phyloP scores from a whole-genome alignment of 2,113 vertebrate species.

The Nestor notabilis region DNA sequence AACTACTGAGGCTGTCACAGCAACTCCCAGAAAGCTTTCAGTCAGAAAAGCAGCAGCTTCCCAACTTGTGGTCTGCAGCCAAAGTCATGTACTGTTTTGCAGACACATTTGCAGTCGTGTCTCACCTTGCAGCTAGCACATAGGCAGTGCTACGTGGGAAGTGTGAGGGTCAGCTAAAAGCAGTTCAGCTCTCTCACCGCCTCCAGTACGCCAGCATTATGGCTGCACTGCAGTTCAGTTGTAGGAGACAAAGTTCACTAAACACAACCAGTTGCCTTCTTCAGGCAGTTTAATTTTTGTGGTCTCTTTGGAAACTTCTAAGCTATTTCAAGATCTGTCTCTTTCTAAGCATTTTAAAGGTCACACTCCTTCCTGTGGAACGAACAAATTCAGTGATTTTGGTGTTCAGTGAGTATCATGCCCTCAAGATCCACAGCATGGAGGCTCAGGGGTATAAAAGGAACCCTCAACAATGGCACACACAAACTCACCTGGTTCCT shows the following conservation, averaged over 20 bases:
- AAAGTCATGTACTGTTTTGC: not conserved
- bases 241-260: not conserved
- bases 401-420: not conserved
- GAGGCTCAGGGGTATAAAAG: not conserved
- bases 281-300: not conserved
- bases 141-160: not conserved
- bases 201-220: not conserved
- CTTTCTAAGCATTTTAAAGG: not conserved
- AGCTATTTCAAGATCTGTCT: not conserved
- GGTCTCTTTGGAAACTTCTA: not conserved
- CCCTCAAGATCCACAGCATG: not conserved
- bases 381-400: not conserved
- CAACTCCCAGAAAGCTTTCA: not conserved
- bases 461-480: not conserved
- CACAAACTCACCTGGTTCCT: constrained; percentile 79
- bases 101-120: not conserved
- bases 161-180: constrained; percentile 7
- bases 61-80: not conserved
- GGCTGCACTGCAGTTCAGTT: not conserved
- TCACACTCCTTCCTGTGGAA: not conserved
- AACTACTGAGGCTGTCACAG: not conserved
- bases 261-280: not conserved
- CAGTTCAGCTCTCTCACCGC: not conserved
- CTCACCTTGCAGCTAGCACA: not conserved
- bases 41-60: not conserved